A percentile compares a stretch with the other conserved stretches of the same genome.
Conservation (phyloP, 1,140 invertebrate species). For the Solenopsis invicta region DNA sequence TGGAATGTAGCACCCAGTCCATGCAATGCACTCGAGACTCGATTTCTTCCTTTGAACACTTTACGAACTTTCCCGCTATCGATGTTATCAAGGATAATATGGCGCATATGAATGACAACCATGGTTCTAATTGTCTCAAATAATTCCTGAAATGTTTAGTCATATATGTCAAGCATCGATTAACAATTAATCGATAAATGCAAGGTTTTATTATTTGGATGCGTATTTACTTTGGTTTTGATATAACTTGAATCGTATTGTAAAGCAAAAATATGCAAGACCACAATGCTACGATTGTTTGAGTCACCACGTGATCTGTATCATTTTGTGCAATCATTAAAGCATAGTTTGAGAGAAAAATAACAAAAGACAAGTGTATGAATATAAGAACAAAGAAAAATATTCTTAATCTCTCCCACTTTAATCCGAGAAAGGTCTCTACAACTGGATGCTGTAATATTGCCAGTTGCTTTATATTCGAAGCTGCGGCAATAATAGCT, state of each 20-base stretch:
- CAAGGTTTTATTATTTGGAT: neutral
- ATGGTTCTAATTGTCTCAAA: constrained; percentile 66
- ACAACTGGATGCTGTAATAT: too few relatives aligned
- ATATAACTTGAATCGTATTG: constrained; percentile 45
- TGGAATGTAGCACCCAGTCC: too few relatives aligned
- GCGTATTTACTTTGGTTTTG: constrained; percentile 63
- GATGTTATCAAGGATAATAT: constrained; percentile 77
- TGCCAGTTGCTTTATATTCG: constrained; percentile 68
- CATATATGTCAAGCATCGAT: neutral
- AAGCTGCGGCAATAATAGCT: constrained; percentile 75
- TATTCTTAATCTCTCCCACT: too few relatives aligned
- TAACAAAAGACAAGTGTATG: constrained; percentile 80
- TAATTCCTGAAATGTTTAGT: constrained; percentile 62
- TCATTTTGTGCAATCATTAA: too few relatives aligned
- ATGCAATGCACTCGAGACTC: too few relatives aligned
- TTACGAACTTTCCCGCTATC: neutral
- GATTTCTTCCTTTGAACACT: neutral
- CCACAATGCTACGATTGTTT: neutral
- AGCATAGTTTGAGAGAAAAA: constrained; percentile 59
- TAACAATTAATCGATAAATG: neutral
- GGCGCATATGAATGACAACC: constrained; percentile 59
- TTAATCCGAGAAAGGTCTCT: too few relatives aligned
- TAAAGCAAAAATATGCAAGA: constrained; percentile 50
- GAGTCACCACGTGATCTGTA: neutral
- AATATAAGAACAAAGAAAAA: constrained; percentile 84